Percentiles rank a stretch among this genome's conserved stretches.
Conservation (phyloP, 2,888 invertebrate genomes). For the Hypomecis punctinalis region DNA sequence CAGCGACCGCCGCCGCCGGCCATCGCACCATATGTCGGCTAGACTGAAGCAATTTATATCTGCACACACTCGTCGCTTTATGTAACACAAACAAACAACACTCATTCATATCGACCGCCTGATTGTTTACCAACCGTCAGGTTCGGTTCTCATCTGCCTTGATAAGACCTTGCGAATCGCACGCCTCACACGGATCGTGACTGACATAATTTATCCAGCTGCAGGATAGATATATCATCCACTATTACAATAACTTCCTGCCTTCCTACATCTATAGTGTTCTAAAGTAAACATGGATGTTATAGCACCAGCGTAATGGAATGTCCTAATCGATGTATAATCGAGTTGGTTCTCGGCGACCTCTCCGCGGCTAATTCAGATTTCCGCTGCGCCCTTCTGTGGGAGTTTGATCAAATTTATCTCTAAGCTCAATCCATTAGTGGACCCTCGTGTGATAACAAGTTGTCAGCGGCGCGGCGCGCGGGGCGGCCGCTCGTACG, state of each 20-base stretch:
- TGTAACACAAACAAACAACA: conserved; percentile 44
- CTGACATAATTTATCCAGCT: conserved; percentile 5
- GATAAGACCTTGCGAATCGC: conserved; percentile 8
- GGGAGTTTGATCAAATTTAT: conserved; percentile 76
- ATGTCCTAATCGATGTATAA: conserved; percentile 33
- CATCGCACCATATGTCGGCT: conserved; percentile 39
- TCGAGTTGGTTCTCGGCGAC: conserved; percentile 47
- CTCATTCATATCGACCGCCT: conserved; percentile 43
- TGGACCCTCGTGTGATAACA: conserved; percentile 74
- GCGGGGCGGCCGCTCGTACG: conserved; percentile 56
- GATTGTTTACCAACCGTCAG: conserved; percentile 35
- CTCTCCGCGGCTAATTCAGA: conserved; percentile 64
- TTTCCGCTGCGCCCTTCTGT: conserved; percentile 75
- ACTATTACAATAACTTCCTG: conserved; percentile 12
- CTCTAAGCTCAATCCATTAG: conserved; percentile 77
- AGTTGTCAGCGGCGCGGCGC: conserved; percentile 64
- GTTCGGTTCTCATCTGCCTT: conserved; percentile 22
- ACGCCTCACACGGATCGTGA: conserved; percentile 11
- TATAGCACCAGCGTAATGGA: conserved; percentile 20
- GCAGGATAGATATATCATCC: conserved; percentile 5
- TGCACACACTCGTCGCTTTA: conserved; percentile 45
- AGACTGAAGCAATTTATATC: conserved; percentile 46
- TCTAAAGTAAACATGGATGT: conserved; percentile 11
- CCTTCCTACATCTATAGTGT: conserved; percentile 13
- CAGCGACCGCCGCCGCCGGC: conserved; percentile 26